Evolutionary conservation across 2,888 invertebrate species (phyloP), one percentile per base, ranked within the genome.

Genomic region (Zaprionus lineosus): DNA sequence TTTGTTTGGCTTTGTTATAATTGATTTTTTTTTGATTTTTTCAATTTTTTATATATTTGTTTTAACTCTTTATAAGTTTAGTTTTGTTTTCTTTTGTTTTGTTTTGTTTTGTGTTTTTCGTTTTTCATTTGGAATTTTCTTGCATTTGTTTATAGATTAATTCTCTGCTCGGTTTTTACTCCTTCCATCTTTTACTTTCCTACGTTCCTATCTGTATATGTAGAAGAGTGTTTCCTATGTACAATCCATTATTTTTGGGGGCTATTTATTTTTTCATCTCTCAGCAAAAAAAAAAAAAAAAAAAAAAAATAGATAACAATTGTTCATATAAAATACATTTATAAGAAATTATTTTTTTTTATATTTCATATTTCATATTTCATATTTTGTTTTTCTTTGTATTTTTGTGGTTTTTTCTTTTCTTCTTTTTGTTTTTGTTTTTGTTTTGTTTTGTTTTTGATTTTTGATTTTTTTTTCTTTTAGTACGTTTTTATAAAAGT

Each of bases 301-400:
- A 57, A 50, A 46, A 51, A 43, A 46, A 67, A 33, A 43, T 33
- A 34, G 19, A 37, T 58, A 70, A 63, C 64, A 64, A 52, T 70
- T 70, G 6, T 51, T 58, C 58, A 52, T 70, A 70, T 71, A 71
- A 71, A 71, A 71, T 71, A 71, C 70, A 71, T 71, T 56, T 37
- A 50, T 74, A 64, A 50, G 75, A 74, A 71, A 70, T 11, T n/a
- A 8, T 34, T 48, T 5, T 16, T 26, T 39, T 8, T 1, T 31
- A 19, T 41, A 29, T 66, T 47, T 52, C 31, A 40, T 51, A 41
- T 31, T 36, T 46, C n/a, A 37, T 52, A 21, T 52, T 28, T 52
- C 44, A 24, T 51, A 36, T 26, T 34, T 19, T 19, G 5, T 19
- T 3, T 19, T 44, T 50, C 56, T 61, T 74, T 61, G 4, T 28